phyloP scores from a whole-genome alignment of 2,113 vertebrate genomes.

The Bubalus kerabau region DNA sequence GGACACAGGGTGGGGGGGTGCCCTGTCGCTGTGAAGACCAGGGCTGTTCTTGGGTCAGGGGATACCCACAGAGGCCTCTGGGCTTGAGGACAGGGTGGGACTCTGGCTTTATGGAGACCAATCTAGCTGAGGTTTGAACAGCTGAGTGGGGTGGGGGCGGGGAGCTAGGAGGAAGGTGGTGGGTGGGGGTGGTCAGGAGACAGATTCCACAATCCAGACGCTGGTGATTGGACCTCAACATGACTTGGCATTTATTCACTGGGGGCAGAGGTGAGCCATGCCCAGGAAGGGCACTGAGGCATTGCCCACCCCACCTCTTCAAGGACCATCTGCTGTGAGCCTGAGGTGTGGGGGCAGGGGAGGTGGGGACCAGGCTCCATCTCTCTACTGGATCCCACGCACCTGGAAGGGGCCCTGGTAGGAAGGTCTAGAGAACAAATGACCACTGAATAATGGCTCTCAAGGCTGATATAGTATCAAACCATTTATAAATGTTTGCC shows the following conservation, averaged over 20 bases:
- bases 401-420: not conserved
- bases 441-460: not conserved
- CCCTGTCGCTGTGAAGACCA: not conserved
- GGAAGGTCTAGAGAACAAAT: not conserved
- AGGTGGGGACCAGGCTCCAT: not conserved
- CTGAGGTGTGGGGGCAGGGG: rapidly evolving
- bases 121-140: not conserved
- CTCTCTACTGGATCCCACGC: not conserved
- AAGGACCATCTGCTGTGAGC: not conserved
- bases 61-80: not conserved
- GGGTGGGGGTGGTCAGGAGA: not conserved
- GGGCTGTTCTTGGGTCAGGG: not conserved
- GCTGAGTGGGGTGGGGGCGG: rapidly evolving
- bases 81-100: not conserved
- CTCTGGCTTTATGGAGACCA: not conserved
- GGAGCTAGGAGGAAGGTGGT: not conserved
- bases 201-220: not conserved
- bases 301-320: not conserved
- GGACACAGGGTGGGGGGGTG: not conserved
- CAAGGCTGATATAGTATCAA: not conserved
- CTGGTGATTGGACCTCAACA: not conserved
- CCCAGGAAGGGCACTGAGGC: not conserved
- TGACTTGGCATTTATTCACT: not conserved
- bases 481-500: not conserved
- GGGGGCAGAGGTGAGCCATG: not conserved